phyloP scores from a whole-genome alignment of 2,113 vertebrate species.

The Tursiops truncatus region DNA sequence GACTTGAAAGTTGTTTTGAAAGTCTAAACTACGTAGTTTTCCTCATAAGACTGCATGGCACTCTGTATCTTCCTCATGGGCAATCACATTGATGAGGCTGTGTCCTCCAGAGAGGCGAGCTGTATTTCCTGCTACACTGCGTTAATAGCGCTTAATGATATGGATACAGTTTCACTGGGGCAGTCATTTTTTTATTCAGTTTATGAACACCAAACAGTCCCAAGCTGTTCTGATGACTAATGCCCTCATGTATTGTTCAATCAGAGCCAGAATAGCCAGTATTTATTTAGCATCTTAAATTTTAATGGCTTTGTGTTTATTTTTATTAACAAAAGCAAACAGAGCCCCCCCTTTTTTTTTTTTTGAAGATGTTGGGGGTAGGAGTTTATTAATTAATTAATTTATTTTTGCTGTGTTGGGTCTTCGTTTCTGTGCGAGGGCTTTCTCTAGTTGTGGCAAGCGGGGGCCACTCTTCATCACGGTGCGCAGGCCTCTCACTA shows the following conservation, averaged over 20 bases:
- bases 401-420: no score
- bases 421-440: no score
- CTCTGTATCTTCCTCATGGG: background rate
- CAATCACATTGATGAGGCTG: background rate
- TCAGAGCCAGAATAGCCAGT: background rate
- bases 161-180: background rate
- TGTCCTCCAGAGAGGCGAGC: background rate
- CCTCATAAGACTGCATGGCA: background rate
- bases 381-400: no score
- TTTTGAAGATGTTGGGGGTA: no score
- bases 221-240: conserved; percentile 2
- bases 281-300: conserved; percentile 19
- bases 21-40: conserved; percentile 9
- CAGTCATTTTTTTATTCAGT: background rate
- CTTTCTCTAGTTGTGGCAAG: no score
- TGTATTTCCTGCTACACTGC: background rate
- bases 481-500: no score
- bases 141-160: conserved; percentile 29
- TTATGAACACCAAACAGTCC: background rate
- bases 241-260: background rate
- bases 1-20: conserved; percentile 49
- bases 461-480: no score
- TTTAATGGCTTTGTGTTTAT: background rate
- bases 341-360: background rate
- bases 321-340: conserved; percentile 40